Percentiles rank a stretch among this genome's conserved stretches.
Conservation (phyloP, 2,113 vertebrate species). For the Xyliphius kryptos region DNA sequence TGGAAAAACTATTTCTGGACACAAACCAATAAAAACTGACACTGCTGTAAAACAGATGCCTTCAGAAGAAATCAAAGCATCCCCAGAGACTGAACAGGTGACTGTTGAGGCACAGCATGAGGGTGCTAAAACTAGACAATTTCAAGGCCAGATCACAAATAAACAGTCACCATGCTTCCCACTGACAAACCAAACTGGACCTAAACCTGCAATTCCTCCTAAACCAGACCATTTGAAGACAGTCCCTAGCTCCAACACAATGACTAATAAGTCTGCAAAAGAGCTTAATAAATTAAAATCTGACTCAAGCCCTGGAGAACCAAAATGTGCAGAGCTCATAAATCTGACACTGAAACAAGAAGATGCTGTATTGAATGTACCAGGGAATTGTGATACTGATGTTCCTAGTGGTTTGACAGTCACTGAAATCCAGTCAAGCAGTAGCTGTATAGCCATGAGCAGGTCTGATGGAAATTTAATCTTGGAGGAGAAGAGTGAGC, state of each 20-base stretch:
- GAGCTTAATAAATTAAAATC: constrained; percentile 35
- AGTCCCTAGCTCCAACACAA: not conserved
- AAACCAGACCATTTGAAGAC: constrained; percentile 61
- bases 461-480: too few species aligned
- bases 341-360: too few species aligned
- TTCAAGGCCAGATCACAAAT: constrained; percentile 27
- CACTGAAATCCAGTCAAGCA: too few species aligned
- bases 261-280: not conserved
- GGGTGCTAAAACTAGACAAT: constrained; percentile 9
- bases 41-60: constrained; percentile 41
- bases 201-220: constrained; percentile 59
- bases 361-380: too few species aligned
- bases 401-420: too few species aligned
- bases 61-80: constrained; percentile 44
- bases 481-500: too few species aligned
- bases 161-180: constrained; percentile 9
- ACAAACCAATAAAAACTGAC: constrained; percentile 47
- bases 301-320: not conserved
- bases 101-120: constrained; percentile 49
- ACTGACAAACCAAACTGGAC: constrained; percentile 27
- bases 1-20: constrained; percentile 57
- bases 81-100: constrained; percentile 43
- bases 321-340: too few species aligned
- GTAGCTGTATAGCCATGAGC: too few species aligned
- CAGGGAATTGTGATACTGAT: too few species aligned